phyloP scores from a whole-genome alignment of 2,888 invertebrate species.

The Hemicrepidius hirtus region DNA sequence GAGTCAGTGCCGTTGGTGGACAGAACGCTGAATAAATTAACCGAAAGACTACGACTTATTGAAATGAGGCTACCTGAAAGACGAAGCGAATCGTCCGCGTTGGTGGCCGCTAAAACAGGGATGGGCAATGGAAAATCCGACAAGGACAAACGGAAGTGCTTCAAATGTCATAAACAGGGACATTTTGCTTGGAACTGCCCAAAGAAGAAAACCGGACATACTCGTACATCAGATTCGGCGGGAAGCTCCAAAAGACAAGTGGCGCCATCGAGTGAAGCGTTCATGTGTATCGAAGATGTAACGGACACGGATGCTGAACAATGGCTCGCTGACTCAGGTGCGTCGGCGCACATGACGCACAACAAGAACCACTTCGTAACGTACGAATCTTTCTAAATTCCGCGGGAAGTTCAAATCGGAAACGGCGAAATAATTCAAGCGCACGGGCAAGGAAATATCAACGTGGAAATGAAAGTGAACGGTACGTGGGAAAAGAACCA shows the following conservation, averaged over 20 bases:
- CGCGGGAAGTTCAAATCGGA: neutral
- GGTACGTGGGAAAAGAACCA: constrained; percentile 18
- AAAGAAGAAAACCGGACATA: neutral
- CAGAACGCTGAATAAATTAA: neutral
- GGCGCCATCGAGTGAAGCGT: neutral
- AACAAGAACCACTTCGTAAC: constrained; percentile 4
- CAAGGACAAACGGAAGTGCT: constrained; percentile 9
- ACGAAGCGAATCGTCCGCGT: neutral
- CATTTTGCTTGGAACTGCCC: neutral
- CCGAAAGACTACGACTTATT: neutral
- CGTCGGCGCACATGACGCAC: neutral
- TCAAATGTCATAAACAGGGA: neutral
- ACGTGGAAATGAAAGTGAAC: constrained; percentile 30
- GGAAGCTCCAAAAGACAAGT: neutral
- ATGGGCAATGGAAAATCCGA: neutral
- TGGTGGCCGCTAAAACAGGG: neutral
- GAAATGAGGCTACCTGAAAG: neutral
- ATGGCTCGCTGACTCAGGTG: neutral
- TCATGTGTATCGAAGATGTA: neutral
- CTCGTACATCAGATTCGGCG: neutral
- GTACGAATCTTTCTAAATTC: neutral
- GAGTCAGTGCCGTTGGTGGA: neutral
- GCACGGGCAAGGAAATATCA: constrained; percentile 15
- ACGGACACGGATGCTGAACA: neutral
- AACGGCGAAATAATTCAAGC: neutral